Conservation (phyloP, 2,888 invertebrate species). For the Scaeva pyrastri region DNA sequence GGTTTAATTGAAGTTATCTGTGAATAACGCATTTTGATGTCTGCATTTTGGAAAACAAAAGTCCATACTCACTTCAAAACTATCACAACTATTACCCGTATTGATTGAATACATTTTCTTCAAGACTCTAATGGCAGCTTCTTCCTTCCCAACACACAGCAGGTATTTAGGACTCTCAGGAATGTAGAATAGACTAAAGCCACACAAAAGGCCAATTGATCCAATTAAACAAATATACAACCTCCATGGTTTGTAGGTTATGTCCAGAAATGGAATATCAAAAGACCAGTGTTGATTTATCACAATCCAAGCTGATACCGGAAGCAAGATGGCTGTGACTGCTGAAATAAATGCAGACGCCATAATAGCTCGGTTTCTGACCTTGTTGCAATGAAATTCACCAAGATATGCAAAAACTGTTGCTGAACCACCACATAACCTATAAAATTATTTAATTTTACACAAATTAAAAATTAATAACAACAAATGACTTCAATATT, state of each 20-base stretch:
- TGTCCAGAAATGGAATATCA: conserved; percentile 77
- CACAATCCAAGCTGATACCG: conserved; percentile 80
- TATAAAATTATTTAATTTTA: neutral
- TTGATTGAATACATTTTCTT: conserved; percentile 78
- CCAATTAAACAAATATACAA: conserved; percentile 80
- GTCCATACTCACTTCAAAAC: conserved; percentile 58
- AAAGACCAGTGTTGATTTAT: conserved; percentile 80
- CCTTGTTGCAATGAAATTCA: conserved; percentile 84
- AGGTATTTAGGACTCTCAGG: conserved; percentile 83
- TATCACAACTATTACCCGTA: conserved; percentile 70
- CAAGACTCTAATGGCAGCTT: conserved; percentile 79
- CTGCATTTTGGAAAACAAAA: too few relatives aligned
- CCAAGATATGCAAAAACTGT: conserved; percentile 85
- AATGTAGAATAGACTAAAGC: conserved; percentile 78
- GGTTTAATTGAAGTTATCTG: conserved; percentile 36
- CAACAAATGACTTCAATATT: too few relatives aligned
- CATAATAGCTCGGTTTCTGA: conserved; percentile 83
- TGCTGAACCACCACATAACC: conserved; percentile 84
- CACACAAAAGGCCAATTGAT: conserved; percentile 79
- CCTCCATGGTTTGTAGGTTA: conserved; percentile 81
- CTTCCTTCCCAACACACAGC: conserved; percentile 77
- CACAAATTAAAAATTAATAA: too few relatives aligned
- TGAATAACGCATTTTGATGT: neutral
- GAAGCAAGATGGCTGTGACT: conserved; percentile 79
- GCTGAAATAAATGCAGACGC: conserved; percentile 80